Conservation (phyloP, 2,113 vertebrate genomes). For the Syngnathus floridae region DNA sequence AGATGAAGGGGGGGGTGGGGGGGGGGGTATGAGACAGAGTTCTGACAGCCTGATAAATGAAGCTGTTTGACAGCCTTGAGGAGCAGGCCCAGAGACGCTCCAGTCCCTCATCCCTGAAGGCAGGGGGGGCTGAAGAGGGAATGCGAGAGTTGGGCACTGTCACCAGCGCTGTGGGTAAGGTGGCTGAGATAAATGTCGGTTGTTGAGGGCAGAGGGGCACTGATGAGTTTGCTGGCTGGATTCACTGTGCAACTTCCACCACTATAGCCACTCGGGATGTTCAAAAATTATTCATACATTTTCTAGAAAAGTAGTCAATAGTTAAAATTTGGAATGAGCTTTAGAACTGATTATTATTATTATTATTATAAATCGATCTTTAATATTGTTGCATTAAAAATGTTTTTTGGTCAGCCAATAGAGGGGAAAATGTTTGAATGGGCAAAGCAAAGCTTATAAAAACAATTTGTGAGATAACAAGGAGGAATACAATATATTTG, state of each 20-base stretch:
- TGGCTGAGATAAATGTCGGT: neutral
- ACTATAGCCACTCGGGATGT: too few species aligned
- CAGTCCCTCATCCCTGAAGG: neutral
- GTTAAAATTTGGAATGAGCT: too few species aligned
- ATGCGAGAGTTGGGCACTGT: neutral
- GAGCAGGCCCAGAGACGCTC: neutral
- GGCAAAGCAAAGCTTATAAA: too few species aligned
- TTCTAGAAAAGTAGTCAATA: too few species aligned
- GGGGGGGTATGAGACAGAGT: neutral
- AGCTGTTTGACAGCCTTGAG: neutral
- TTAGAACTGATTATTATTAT: too few species aligned
- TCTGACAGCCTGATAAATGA: slow-evolving; percentile 1
- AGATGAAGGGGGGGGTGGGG: neutral
- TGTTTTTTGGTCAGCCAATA: too few species aligned
- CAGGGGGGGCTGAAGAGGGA: neutral
- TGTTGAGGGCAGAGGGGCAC: neutral
- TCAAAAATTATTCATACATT: too few species aligned
- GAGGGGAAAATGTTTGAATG: too few species aligned
- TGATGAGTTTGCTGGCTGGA: neutral
- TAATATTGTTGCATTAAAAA: too few species aligned
- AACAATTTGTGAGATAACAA: neutral
- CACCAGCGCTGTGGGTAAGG: neutral
- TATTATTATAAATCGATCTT: too few species aligned
- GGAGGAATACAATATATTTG: neutral
- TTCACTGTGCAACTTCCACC: too few species aligned